Base-by-base conservation (phyloP, 1,140 invertebrate genomes). In the Plutomurus gul region DNA sequence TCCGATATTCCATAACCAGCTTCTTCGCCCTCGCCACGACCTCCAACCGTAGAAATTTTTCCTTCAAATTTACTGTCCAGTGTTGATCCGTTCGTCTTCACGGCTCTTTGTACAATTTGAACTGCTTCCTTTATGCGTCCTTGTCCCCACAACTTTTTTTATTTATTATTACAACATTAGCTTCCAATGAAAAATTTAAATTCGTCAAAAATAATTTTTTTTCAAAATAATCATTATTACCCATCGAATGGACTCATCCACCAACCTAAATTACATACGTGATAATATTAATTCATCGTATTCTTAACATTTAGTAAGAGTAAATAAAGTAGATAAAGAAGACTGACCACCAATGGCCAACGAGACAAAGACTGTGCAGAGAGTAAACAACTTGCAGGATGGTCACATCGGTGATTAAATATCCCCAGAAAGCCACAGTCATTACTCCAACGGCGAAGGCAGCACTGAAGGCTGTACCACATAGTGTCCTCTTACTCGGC, bases 171-270 rank as follows among this genome's bases (percentile, higher is more conserved):
- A n/a, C n/a, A n/a, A n/a, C n/a, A n/a, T n/a, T n/a, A n/a, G n/a
- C n/a, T n/a, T n/a, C n/a, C n/a, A n/a, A n/a, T n/a, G n/a, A n/a
- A n/a, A n/a, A n/a, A n/a, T n/a, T n/a, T n/a, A n/a, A n/a, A n/a
- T n/a, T n/a, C n/a, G n/a, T n/a, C n/a, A n/a, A n/a, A n/a, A n/a
- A n/a, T n/a, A n/a, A n/a, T n/a, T n/a, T n/a, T n/a, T n/a, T n/a
- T n/a, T n/a, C n/a, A n/a, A n/a, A n/a, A n/a, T n/a, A n/a, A n/a
- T n/a, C n/a, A n/a, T n/a, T n/a, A n/a, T n/a, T n/a, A n/a, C n/a
- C 93, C 93, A 95, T 37, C 94, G 88, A 0, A 93, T 93, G 1
- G 93, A 95, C 87, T 95, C 94, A 77, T 95, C 93, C 88, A 95
- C 91, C 0, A 94, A 86, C 93, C 87, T 88, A n/a, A n/a, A n/a